Evolutionary conservation across 2,888 invertebrate species (phyloP).

Genomic region (Netelia virgata): DNA sequence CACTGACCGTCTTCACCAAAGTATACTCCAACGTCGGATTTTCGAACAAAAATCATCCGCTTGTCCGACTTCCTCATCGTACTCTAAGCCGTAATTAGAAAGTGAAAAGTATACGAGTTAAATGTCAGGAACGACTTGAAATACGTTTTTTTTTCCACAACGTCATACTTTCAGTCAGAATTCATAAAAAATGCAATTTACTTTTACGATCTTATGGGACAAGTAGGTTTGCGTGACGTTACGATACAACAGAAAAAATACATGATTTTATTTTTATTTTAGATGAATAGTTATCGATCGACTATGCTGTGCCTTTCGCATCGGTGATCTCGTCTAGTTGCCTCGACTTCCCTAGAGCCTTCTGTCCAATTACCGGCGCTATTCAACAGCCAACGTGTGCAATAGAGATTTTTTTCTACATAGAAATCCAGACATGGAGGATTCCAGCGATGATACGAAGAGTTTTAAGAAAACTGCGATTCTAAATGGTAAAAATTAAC

Average conservation of each 20-base stretch:
- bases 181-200: not conserved
- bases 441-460: not conserved
- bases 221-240: no score
- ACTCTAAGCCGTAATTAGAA: not conserved
- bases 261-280: no score
- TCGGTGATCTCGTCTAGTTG: constrained; percentile 24
- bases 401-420: not conserved
- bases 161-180: not conserved
- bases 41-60: not conserved
- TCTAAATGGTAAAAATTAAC: not conserved
- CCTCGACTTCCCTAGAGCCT: constrained; percentile 7
- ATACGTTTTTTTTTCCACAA: not conserved
- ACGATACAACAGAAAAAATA: no score
- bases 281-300: constrained; percentile 17
- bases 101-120: not conserved
- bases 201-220: no score
- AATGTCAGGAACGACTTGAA: not conserved
- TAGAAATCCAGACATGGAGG: not conserved
- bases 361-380: constrained; percentile 42
- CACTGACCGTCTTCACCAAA: not conserved
- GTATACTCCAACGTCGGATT: not conserved
- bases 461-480: not conserved
- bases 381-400: not conserved
- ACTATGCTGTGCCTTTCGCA: constrained; percentile 36
- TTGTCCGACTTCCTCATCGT: not conserved